A percentile compares a stretch with the other conserved stretches of the same genome.
These are phyloP conservation scores for Perca fluviatilis DNA, from an alignment of 2,113 vertebrate species.

Conservation along the genomic window DNA sequence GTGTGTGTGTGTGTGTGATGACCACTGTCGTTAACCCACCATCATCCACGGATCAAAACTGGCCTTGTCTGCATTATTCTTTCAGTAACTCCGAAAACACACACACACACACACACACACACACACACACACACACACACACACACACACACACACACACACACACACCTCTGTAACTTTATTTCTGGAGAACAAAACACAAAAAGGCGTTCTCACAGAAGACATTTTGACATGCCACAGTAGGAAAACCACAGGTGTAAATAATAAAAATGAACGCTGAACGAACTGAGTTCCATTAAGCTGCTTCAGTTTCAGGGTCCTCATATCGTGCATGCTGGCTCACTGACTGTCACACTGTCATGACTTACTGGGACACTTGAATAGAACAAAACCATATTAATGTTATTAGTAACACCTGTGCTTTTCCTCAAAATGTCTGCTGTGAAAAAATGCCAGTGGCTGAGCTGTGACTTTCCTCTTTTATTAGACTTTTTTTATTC, in stretches of 20 bases:
- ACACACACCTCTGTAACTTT: not conserved
- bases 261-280: conserved; percentile 12
- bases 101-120: too few species aligned
- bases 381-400: not conserved
- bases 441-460: not conserved
- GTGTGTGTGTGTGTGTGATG: not conserved
- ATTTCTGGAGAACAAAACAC: not conserved
- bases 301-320: conserved; percentile 9
- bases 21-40: not conserved
- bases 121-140: not conserved
- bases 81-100: not conserved
- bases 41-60: not conserved
- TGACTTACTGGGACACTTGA: not conserved
- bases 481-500: not conserved
- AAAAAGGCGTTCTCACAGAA: not conserved
- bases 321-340: not conserved
- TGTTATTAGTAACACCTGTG: not conserved
- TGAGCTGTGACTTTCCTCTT: not conserved
- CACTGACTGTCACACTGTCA: not conserved
- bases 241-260: not conserved
- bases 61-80: not conserved
- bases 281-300: conserved; percentile 1
- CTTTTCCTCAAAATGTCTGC: conserved; percentile 9
- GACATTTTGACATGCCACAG: conserved; percentile 23
- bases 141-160: not conserved